Percentiles rank a stretch among this genome's conserved stretches.
These are phyloP conservation scores for Sarcophaga rosellei DNA, from an alignment of 2,888 invertebrate species.

Conservation along the genomic window DNA sequence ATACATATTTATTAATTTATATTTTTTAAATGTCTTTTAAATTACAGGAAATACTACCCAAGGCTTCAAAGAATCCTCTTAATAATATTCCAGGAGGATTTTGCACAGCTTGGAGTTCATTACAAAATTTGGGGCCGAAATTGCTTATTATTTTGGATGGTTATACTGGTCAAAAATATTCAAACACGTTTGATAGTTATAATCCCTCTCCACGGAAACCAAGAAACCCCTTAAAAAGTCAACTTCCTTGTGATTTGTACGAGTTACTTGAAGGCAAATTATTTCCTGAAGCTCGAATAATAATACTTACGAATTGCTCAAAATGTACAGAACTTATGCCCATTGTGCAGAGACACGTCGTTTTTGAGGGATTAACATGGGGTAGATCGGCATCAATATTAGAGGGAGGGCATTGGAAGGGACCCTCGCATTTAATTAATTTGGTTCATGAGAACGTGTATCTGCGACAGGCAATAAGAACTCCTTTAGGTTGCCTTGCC, in stretches of 20 bases:
- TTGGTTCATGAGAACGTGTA: conserved; percentile 80
- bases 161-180: conserved; percentile 78
- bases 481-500: conserved; percentile 83
- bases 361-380: conserved; percentile 82
- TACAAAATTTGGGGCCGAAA: conserved; percentile 81
- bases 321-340: conserved; percentile 79
- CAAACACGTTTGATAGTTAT: conserved; percentile 18
- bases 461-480: conserved; percentile 81
- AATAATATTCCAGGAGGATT: conserved; percentile 76
- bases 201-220: conserved; percentile 75
- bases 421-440: conserved; percentile 80
- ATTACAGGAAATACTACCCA: conserved; percentile 81
- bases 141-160: conserved; percentile 83
- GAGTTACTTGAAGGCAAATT: conserved; percentile 83
- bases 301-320: conserved; percentile 82
- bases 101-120: conserved; percentile 81
- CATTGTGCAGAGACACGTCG: conserved; percentile 82
- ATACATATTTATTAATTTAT: too few relatives aligned
- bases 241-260: conserved; percentile 81
- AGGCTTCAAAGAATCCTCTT: conserved; percentile 77
- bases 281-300: conserved; percentile 82
- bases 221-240: conserved; percentile 76
- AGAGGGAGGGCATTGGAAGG: conserved; percentile 82
- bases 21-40: too few relatives aligned
- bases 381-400: conserved; percentile 82